Percentiles rank a stretch among this genome's conserved stretches.
phyloP scores from a whole-genome alignment of 2,797 vertebrate species.

The Halcyon smyrnensis region DNA sequence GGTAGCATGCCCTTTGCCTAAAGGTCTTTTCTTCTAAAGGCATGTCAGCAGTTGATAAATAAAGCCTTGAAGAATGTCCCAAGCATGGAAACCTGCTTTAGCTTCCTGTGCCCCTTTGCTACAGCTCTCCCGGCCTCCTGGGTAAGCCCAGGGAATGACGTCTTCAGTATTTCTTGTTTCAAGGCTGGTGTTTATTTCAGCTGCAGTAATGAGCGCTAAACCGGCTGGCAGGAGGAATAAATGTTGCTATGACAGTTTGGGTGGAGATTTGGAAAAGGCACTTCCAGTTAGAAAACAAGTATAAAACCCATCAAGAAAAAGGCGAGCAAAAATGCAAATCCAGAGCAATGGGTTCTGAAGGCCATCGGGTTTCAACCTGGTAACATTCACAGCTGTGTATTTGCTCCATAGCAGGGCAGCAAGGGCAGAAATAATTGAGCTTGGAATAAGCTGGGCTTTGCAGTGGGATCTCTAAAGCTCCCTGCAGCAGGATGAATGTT shows the following conservation, averaged over 20 bases:
- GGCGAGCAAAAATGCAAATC: neutral
- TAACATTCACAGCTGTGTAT: neutral
- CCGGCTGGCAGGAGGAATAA: neutral
- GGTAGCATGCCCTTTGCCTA: fast-evolving
- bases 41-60: neutral
- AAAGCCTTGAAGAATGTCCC: neutral
- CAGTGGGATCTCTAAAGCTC: neutral
- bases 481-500: neutral
- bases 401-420: neutral
- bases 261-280: neutral
- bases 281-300: neutral
- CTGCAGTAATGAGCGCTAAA: neutral
- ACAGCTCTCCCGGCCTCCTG: neutral
- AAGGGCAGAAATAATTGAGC: neutral
- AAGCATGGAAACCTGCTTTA: neutral
- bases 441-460: neutral
- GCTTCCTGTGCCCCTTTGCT: fast-evolving
- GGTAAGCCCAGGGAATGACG: neutral
- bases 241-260: conserved; percentile 21
- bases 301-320: neutral
- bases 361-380: neutral
- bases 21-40: neutral
- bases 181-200: conserved; percentile 1
- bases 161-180: neutral
- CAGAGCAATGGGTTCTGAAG: fast-evolving